Conservation (phyloP, 2,797 vertebrate species). For the Melanotaenia parkinsoni region DNA sequence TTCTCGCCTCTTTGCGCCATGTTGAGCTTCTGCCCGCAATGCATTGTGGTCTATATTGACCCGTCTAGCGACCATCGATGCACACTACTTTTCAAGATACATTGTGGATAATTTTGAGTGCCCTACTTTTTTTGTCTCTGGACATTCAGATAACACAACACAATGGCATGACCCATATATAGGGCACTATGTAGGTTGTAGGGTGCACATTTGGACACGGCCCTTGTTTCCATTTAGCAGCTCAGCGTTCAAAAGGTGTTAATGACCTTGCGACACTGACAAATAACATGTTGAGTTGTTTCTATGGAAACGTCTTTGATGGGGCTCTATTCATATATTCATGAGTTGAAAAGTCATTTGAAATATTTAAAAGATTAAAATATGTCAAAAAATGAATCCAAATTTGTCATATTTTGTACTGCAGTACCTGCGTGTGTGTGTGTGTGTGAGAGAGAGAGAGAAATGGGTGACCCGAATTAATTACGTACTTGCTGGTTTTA, state of each 20-base stretch:
- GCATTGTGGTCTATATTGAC: too few relatives aligned
- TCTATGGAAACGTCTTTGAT: constrained; percentile 52
- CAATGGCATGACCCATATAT: too few relatives aligned
- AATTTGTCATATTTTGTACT: constrained; percentile 14
- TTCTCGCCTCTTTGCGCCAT: too few relatives aligned
- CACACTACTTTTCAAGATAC: too few relatives aligned
- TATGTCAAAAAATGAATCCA: constrained; percentile 16
- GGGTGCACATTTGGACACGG: too few relatives aligned
- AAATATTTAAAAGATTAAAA: constrained; percentile 10
- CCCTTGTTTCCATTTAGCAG: constrained; percentile 11
- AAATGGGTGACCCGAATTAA: constrained; percentile 23
- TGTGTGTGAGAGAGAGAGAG: background rate
- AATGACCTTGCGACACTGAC: constrained; percentile 25
- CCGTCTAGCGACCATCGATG: too few relatives aligned
- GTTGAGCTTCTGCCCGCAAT: too few relatives aligned
- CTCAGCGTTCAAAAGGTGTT: constrained; percentile 5
- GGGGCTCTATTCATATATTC: constrained; percentile 16
- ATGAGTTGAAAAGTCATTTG: constrained; percentile 27
- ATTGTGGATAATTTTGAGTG: too few relatives aligned
- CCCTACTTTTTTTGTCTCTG: too few relatives aligned
- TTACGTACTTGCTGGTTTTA: constrained; percentile 19
- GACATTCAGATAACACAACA: too few relatives aligned
- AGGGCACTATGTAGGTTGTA: too few relatives aligned
- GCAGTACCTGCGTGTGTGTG: background rate
- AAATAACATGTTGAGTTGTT: constrained; percentile 31